Evolutionary conservation across 2,888 invertebrate genomes (phyloP).

Genomic region (Xestia sexstrigata): DNA sequence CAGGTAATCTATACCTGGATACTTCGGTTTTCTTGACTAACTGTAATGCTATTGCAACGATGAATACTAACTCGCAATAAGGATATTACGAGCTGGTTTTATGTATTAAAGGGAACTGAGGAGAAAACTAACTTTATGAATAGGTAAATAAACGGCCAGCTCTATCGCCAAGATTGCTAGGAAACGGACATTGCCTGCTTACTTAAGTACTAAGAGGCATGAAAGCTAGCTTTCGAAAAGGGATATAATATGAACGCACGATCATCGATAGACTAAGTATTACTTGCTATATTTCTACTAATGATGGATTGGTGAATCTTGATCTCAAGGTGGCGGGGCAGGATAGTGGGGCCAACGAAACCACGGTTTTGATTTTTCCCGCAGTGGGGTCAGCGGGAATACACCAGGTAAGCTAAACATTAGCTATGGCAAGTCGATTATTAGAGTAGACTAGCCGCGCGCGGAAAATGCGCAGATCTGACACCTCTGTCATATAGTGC

Average conservation of each 20-base stretch:
- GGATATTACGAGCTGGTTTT: slow-evolving; percentile 1
- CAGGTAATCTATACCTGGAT: not conserved
- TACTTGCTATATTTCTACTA: not conserved
- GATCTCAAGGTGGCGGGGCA: too few relatives aligned
- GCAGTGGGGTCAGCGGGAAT: too few relatives aligned
- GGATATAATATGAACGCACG: not conserved
- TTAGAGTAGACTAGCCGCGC: not conserved
- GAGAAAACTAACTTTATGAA: not conserved
- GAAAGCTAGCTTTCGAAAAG: not conserved
- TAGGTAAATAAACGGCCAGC: slow-evolving; percentile 4
- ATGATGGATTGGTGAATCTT: not conserved
- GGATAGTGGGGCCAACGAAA: too few relatives aligned
- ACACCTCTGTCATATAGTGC: not conserved
- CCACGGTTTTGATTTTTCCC: too few relatives aligned
- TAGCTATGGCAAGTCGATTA: not conserved
- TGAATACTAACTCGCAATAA: not conserved
- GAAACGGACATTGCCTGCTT: not conserved
- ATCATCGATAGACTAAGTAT: not conserved
- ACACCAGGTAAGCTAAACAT: not conserved
- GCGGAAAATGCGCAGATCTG: not conserved
- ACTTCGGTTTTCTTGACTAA: not conserved
- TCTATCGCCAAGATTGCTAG: not conserved
- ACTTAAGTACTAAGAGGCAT: not conserved
- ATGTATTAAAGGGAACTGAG: not conserved
- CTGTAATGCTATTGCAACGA: not conserved